Percentiles rank a stretch among this genome's conserved stretches.
Evolutionary conservation across 2,888 invertebrate species (phyloP).

Genomic region (Alsophila aescularia): DNA sequence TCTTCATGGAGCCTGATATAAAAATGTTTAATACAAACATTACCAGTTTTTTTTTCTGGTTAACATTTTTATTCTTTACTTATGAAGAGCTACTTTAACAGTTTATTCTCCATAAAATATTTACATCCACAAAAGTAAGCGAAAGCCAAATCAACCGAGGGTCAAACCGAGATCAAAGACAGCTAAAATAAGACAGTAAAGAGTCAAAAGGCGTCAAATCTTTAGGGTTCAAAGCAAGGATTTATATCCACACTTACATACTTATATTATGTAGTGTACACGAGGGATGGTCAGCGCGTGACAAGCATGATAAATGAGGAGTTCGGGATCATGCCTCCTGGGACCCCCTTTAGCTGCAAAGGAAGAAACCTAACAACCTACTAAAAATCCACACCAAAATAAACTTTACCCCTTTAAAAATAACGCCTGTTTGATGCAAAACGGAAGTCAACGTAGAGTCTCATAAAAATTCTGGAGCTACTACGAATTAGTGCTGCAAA

Average conservation of each 20-base stretch:
- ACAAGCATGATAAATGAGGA: conserved; percentile 82
- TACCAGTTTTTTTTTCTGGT: no score
- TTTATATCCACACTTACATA: conserved; percentile 54
- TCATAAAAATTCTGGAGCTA: conserved; percentile 68
- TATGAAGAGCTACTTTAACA: not conserved
- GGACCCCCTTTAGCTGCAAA: conserved; percentile 73
- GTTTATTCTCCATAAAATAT: conserved; percentile 14
- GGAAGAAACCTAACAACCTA: conserved; percentile 63
- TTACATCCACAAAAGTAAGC: conserved; percentile 16
- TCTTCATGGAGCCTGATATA: no score
- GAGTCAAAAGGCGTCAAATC: conserved; percentile 29
- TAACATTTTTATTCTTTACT: no score
- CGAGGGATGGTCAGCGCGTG: conserved; percentile 83
- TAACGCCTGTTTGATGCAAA: conserved; percentile 44
- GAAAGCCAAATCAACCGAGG: conserved; percentile 12
- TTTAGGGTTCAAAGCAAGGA: conserved; percentile 47
- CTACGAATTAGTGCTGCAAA: conserved; percentile 75
- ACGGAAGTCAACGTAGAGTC: conserved; percentile 46
- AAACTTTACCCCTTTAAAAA: conserved; percentile 40
- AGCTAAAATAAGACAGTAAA: conserved; percentile 24
- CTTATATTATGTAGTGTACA: conserved; percentile 59
- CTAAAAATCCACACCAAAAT: conserved; percentile 43
- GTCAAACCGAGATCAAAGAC: conserved; percentile 18
- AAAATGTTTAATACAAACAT: no score
- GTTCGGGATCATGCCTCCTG: conserved; percentile 79